phyloP scores from a whole-genome alignment of 2,888 invertebrate species.

The Chirona hameri region DNA sequence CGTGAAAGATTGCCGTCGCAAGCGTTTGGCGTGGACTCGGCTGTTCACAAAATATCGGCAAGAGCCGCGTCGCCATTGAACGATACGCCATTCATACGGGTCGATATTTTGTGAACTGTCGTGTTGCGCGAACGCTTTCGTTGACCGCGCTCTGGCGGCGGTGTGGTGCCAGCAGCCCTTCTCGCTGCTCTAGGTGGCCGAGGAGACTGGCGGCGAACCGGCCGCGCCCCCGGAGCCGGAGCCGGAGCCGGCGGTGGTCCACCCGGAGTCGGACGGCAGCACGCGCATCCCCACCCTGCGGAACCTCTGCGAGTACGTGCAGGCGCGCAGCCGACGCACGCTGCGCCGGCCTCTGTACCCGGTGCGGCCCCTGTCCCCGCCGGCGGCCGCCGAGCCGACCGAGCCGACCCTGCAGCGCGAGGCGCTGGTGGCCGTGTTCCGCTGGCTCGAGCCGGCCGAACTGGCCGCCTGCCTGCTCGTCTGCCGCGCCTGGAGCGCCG shows the following conservation, averaged over 20 bases:
- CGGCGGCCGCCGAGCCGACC: constrained; percentile 30
- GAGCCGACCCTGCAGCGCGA: constrained; percentile 42
- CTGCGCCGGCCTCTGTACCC: constrained; percentile 71
- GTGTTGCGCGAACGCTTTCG: neutral
- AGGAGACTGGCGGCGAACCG: neutral
- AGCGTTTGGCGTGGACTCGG: too few relatives aligned
- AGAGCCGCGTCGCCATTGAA: too few relatives aligned
- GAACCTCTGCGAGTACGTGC: constrained; percentile 34
- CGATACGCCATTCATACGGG: too few relatives aligned
- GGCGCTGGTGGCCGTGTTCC: constrained; percentile 50
- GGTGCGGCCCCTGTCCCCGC: constrained; percentile 55
- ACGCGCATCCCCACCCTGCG: neutral
- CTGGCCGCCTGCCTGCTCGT: constrained; percentile 65
- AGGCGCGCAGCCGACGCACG: constrained; percentile 39
- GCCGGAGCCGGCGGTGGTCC: neutral
- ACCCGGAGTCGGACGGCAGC: neutral
- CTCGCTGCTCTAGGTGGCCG: neutral
- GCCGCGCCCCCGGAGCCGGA: neutral
- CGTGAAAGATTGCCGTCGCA: too few relatives aligned
- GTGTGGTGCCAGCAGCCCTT: neutral
- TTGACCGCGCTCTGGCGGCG: neutral
- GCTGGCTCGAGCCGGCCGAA: constrained; percentile 47
- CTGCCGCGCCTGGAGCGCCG: constrained; percentile 84
- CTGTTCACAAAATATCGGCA: too few relatives aligned
- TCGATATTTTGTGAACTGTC: too few relatives aligned